These are phyloP conservation scores for Halichondria panicea DNA, from an alignment of 37 sponge, comb jelly and placozoan species.

Conservation along the genomic window DNA sequence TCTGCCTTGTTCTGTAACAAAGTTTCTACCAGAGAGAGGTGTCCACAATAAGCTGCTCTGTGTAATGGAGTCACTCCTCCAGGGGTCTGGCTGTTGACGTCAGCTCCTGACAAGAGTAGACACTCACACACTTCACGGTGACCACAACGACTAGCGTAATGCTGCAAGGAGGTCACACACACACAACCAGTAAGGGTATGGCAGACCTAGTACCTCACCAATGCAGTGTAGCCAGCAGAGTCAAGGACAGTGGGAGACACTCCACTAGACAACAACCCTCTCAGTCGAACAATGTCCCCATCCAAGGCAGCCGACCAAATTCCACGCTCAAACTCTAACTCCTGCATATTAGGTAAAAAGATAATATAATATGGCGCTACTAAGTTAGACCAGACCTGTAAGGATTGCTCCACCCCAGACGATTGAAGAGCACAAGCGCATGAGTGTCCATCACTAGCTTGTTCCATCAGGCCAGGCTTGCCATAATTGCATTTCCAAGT, in stretches of 20 bases:
- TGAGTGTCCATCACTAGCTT: slow-evolving; percentile 7
- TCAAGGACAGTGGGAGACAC: slow-evolving; percentile 50
- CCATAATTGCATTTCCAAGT: too few species aligned
- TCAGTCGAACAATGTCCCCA: slow-evolving; percentile 61
- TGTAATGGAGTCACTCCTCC: slow-evolving; percentile 81
- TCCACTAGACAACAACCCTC: slow-evolving; percentile 33
- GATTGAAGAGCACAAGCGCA: slow-evolving; percentile 35
- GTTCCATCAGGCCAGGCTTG: too few species aligned
- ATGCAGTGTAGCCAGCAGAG: slow-evolving; percentile 77
- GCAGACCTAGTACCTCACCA: slow-evolving; percentile 38
- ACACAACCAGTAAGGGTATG: neutral
- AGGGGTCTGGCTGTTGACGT: slow-evolving; percentile 64
- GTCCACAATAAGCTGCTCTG: slow-evolving; percentile 74
- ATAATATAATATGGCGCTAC: neutral
- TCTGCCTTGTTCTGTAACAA: slow-evolving; percentile 51
- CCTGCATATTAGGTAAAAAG: slow-evolving; percentile 12
- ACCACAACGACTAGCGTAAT: slow-evolving; percentile 81
- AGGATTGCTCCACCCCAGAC: slow-evolving; percentile 36
- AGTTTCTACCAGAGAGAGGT: slow-evolving; percentile 37
- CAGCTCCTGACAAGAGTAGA: slow-evolving; percentile 61
- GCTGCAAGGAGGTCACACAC: slow-evolving; percentile 33
- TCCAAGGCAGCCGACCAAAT: slow-evolving; percentile 86
- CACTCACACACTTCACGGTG: slow-evolving; percentile 47
- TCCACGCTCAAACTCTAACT: slow-evolving; percentile 85
- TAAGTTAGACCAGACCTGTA: slow-evolving; percentile 12